These are phyloP conservation scores for Heliothis peltigera DNA, from an alignment of 2,888 invertebrate species.

Conservation along the genomic window DNA sequence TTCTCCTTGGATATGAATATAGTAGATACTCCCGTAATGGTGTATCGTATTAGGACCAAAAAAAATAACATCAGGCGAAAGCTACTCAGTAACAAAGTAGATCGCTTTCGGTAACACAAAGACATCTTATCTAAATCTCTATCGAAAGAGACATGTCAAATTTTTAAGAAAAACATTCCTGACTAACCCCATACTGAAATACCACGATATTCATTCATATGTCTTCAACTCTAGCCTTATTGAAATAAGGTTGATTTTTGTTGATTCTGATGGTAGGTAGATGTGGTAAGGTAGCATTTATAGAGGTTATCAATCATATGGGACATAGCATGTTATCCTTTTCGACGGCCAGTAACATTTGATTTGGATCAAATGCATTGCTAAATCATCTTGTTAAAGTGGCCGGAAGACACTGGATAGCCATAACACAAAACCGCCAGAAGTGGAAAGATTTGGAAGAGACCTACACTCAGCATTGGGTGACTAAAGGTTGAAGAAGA, in stretches of 20 bases:
- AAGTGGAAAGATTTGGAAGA: no score
- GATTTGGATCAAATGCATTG: slow-evolving; percentile 58
- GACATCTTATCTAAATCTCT: slow-evolving; percentile 67
- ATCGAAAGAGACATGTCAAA: slow-evolving; percentile 69
- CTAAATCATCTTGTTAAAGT: no score
- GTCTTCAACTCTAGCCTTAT: slow-evolving; percentile 8
- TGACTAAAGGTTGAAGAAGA: no score
- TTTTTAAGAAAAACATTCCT: slow-evolving; percentile 66
- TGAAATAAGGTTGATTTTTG: slow-evolving; percentile 24
- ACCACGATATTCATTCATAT: slow-evolving; percentile 23
- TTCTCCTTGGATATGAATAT: no score
- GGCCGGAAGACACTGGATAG: no score
- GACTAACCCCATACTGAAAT: slow-evolving; percentile 53
- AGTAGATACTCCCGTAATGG: not conserved
- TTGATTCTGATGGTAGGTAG: slow-evolving; percentile 12
- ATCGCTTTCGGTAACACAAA: slow-evolving; percentile 41
- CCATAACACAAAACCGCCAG: no score
- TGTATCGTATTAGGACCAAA: not conserved
- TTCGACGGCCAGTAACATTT: slow-evolving; percentile 53
- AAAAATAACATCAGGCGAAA: slow-evolving; percentile 21
- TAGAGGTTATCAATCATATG: slow-evolving; percentile 73
- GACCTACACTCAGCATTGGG: no score
- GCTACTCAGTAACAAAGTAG: slow-evolving; percentile 44
- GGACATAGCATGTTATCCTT: slow-evolving; percentile 64
- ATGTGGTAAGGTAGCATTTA: slow-evolving; percentile 38